phyloP scores from a whole-genome alignment of 2,113 vertebrate genomes.

The Cavia aperea region DNA sequence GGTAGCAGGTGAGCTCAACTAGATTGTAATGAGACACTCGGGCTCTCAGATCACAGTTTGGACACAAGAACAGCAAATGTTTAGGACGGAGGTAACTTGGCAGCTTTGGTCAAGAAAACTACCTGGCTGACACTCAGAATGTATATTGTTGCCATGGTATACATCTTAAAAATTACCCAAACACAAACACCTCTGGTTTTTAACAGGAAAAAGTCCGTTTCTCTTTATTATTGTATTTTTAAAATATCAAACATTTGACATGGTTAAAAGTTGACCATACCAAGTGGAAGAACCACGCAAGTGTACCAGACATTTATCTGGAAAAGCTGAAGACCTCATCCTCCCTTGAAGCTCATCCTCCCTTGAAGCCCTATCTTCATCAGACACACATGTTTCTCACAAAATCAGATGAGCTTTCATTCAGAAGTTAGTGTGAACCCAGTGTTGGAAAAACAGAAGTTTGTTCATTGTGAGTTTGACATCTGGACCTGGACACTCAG shows the following conservation, averaged over 20 bases:
- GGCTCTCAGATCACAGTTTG: background rate
- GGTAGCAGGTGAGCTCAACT: background rate
- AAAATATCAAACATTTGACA: background rate
- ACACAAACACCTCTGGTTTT: background rate
- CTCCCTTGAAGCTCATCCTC: background rate
- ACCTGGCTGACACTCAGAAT: background rate
- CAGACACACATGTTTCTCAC: background rate
- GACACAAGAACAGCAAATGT: background rate
- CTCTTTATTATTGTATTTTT: background rate
- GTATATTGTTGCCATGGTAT: background rate
- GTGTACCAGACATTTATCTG: background rate
- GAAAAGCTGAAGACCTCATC: background rate
- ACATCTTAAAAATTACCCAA: background rate
- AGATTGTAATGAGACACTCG: background rate
- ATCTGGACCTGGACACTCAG: background rate
- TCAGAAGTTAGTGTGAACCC: background rate
- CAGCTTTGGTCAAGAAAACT: background rate
- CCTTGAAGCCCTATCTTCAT: background rate
- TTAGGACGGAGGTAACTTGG: background rate
- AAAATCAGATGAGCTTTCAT: background rate
- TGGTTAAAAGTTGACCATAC: background rate
- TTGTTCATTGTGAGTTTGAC: background rate
- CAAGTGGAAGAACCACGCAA: background rate
- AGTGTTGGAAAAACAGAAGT: background rate
- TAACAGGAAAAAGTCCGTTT: background rate